Base-by-base conservation (phyloP, 2,888 invertebrate genomes). In the Adelognathus sp. region DNA sequence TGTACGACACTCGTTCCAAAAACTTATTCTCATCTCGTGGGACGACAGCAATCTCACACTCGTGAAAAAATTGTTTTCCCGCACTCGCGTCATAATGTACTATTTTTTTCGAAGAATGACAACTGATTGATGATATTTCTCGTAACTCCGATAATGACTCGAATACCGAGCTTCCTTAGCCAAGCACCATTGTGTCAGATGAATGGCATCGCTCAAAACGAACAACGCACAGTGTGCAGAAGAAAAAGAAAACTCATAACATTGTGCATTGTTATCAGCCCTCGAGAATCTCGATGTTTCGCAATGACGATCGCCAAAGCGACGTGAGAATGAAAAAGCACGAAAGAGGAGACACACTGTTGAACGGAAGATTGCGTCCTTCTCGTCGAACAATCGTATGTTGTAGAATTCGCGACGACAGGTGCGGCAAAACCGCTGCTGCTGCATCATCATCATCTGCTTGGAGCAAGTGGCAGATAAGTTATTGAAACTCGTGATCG, bases 401-500 rank as follows among this genome's bases (percentile, higher is more conserved):
- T 67, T 67, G 71, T 64, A 67, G 73, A n/a, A 78, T 70, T 69
- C 70, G 69, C 54, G 24, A 50, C 64, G 70, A 76, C 81, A 81
- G 78, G 79, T 79, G 79, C 76, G 56, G 46, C 64, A 58, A 50
- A 58, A 36, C 50, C 18, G 16, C 6, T 14, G 14, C 46, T 5
- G 44, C 33, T 36, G 29, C n/a, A 9, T 36, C 27, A 36, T 63
- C 67, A 73, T 69, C 50, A n/a, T 63, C 18, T 24, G 56, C 29
- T n/a, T n/a, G n/a, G 27, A 54, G 27, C 27, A 24, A 46, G 31
- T 56, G 39, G 58, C 63, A 31, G 50, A 52, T 63, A 41, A 73
- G 58, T 50, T 64, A 78, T 70, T 70, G 78, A 78, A 78, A 80
- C 80, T 76, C 69, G 78, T 79, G 69, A 76, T 74, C 66, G 76